These are phyloP conservation scores for Notarius lentiginosus DNA, from an alignment of 2,113 vertebrate species.

Conservation along the genomic window DNA sequence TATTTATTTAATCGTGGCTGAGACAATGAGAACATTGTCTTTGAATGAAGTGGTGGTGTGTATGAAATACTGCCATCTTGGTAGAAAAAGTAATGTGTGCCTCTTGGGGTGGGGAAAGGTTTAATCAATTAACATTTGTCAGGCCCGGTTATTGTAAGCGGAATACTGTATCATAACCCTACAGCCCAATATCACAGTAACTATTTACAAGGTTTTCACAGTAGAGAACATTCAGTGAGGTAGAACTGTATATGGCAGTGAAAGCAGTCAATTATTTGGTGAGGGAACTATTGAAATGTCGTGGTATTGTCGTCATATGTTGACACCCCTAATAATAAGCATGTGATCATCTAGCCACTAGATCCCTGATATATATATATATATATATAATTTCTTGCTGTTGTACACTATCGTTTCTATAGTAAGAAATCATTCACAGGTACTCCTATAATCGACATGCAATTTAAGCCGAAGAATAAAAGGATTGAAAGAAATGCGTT, in stretches of 20 bases:
- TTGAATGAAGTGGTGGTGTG: not conserved
- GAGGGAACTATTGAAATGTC: not conserved
- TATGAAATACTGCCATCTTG: not conserved
- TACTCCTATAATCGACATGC: not conserved
- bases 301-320: not conserved
- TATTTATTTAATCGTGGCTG: not conserved
- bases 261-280: not conserved
- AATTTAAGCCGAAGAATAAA: not conserved
- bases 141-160: not conserved
- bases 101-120: not conserved
- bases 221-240: too few relatives aligned
- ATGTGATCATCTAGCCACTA: not conserved
- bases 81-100: not conserved
- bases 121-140: not conserved
- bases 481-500: not conserved
- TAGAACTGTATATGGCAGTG: not conserved
- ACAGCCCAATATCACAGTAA: not conserved
- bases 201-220: too few relatives aligned
- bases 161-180: not conserved
- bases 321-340: not conserved
- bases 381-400: not conserved
- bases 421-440: not conserved
- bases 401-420: not conserved
- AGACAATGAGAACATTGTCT: not conserved
- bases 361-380: not conserved